These are phyloP conservation scores for Eretmochelys imbricata DNA, from an alignment of 2,113 vertebrate genomes.

Conservation along the genomic window DNA sequence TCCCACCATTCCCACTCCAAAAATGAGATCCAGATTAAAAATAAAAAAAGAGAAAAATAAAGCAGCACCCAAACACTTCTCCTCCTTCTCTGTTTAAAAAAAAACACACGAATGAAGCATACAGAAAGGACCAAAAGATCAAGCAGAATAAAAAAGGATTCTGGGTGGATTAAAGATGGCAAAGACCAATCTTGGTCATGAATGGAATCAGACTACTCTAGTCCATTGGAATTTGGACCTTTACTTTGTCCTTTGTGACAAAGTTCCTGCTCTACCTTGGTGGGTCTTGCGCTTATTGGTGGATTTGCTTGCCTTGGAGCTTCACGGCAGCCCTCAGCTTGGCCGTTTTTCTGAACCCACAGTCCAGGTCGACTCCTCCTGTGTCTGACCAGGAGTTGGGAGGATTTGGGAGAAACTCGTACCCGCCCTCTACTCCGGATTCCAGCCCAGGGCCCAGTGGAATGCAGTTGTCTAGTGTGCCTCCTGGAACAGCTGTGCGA, in stretches of 20 bases:
- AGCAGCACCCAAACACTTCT: not conserved
- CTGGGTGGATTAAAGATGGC: conserved; percentile 10
- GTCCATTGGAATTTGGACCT: conserved; percentile 25
- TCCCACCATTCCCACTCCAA: not conserved
- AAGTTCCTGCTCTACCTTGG: too few species aligned
- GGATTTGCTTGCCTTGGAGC: too few species aligned
- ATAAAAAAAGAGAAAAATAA: not conserved
- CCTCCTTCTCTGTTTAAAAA: not conserved
- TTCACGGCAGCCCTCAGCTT: too few species aligned
- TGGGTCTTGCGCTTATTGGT: too few species aligned
- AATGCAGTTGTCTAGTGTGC: too few species aligned
- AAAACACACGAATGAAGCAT: not conserved
- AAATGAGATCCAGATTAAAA: not conserved
- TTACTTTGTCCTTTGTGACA: not conserved
- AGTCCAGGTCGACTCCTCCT: too few species aligned
- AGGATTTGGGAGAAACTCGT: too few species aligned
- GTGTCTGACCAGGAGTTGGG: too few species aligned
- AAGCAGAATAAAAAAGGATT: not conserved
- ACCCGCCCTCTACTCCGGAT: too few species aligned
- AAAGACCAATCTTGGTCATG: conserved; percentile 13
- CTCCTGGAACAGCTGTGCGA: too few species aligned
- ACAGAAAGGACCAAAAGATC: not conserved
- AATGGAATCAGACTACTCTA: conserved; percentile 24
- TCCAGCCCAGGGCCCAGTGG: too few species aligned
- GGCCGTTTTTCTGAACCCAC: too few species aligned